These are phyloP conservation scores for Hypomecis atomaria DNA, from an alignment of 2,888 invertebrate genomes.

Conservation along the genomic window DNA sequence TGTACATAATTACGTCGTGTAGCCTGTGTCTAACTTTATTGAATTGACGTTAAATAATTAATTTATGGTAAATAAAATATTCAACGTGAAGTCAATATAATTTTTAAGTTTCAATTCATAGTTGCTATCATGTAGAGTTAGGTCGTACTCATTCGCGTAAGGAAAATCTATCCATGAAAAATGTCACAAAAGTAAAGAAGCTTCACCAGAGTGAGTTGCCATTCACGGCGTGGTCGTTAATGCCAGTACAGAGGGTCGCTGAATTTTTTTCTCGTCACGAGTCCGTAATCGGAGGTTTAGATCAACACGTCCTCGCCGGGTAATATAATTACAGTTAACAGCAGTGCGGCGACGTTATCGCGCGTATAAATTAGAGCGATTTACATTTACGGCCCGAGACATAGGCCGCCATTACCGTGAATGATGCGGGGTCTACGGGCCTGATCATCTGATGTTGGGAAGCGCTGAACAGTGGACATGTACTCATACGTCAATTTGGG, in stretches of 20 bases:
- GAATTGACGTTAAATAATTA: too few relatives aligned
- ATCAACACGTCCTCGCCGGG: slow-evolving; percentile 83
- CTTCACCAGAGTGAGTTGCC: slow-evolving; percentile 7
- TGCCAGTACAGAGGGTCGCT: slow-evolving; percentile 43
- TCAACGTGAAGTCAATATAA: too few relatives aligned
- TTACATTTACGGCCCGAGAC: slow-evolving; percentile 82
- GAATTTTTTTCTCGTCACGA: slow-evolving; percentile 66
- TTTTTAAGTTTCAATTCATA: too few relatives aligned
- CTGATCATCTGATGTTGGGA: slow-evolving; percentile 57
- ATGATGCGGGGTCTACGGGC: slow-evolving; percentile 77
- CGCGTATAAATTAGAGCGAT: slow-evolving; percentile 83
- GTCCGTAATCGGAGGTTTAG: slow-evolving; percentile 80
- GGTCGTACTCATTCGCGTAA: too few relatives aligned
- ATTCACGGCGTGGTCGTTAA: slow-evolving; percentile 3
- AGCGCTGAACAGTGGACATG: slow-evolving; percentile 20
- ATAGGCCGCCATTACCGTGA: slow-evolving; percentile 79
- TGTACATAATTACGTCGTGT: too few relatives aligned
- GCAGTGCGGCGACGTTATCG: slow-evolving; percentile 83
- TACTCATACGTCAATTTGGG: neutral
- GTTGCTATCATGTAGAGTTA: too few relatives aligned
- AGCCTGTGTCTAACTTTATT: too few relatives aligned
- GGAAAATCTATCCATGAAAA: too few relatives aligned
- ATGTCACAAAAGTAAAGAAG: neutral
- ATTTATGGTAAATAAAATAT: too few relatives aligned
- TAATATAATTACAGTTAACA: slow-evolving; percentile 85